Percentiles rank a stretch among this genome's conserved stretches.
These are phyloP conservation scores for Ochropacha duplaris DNA, from an alignment of 2,888 invertebrate species.

Conservation along the genomic window DNA sequence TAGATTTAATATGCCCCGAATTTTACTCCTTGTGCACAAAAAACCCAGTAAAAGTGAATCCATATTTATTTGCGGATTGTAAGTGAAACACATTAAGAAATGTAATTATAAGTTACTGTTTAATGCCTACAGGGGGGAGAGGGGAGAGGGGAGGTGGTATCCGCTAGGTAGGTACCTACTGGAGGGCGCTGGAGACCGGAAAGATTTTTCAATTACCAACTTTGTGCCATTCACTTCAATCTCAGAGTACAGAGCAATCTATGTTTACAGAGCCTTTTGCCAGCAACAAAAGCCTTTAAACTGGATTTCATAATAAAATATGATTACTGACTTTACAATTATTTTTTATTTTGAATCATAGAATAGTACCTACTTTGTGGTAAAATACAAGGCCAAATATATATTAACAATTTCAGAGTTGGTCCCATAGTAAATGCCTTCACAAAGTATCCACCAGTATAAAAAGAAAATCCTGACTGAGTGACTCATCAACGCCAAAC, in stretches of 20 bases:
- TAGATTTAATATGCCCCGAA: too few species aligned
- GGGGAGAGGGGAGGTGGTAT: constrained; percentile 19
- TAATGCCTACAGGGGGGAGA: constrained; percentile 20
- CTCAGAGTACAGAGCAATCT: constrained; percentile 56
- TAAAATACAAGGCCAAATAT: too few species aligned
- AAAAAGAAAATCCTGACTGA: too few species aligned
- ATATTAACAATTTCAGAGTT: too few species aligned
- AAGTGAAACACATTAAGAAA: constrained; percentile 19
- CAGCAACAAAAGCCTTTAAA: neutral
- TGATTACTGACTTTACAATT: neutral
- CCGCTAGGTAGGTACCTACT: neutral
- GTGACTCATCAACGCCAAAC: too few species aligned
- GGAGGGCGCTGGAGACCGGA: constrained; percentile 40
- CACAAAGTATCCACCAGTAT: too few species aligned
- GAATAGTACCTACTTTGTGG: too few species aligned
- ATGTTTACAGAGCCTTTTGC: constrained; percentile 21
- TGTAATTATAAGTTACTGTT: constrained; percentile 52
- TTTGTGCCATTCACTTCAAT: constrained; percentile 75
- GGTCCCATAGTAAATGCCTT: too few species aligned
- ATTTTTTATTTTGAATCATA: too few species aligned
- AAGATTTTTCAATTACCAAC: constrained; percentile 81
- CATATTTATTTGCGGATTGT: neutral
- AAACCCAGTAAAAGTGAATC: neutral
- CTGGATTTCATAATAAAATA: neutral
- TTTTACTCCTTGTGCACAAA: neutral